Evolutionary conservation across 2,888 invertebrate species (phyloP).

Genomic region (Drosophila vallismaia): DNA sequence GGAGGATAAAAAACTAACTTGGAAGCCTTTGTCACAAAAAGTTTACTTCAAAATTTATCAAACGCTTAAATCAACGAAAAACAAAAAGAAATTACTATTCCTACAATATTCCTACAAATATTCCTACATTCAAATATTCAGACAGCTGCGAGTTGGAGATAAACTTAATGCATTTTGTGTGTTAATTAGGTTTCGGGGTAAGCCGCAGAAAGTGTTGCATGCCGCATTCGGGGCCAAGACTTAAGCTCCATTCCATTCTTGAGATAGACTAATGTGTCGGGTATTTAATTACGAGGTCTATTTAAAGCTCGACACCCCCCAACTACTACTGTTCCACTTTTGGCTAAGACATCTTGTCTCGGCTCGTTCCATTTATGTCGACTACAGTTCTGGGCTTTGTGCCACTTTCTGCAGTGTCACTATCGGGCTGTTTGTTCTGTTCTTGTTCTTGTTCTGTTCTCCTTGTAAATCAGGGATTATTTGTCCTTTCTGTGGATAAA

Average conservation of each 20-base stretch:
- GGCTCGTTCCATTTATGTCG: constrained; percentile 60
- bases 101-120: no score
- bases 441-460: constrained; percentile 11
- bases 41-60: constrained; percentile 8
- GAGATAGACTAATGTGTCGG: constrained; percentile 23
- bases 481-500: constrained; percentile 18
- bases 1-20: constrained; percentile 1
- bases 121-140: no score
- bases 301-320: constrained; percentile 20
- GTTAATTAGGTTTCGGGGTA: constrained; percentile 11
- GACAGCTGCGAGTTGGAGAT: not conserved
- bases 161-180: constrained; percentile 1
- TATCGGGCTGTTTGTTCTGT: constrained; percentile 28
- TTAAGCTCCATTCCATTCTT: constrained; percentile 16
- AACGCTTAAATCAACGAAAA: not conserved
- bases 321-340: constrained; percentile 30
- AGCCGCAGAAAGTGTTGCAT: not conserved
- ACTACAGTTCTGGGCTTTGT: constrained; percentile 38
- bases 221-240: not conserved
- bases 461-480: constrained; percentile 19
- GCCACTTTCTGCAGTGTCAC: constrained; percentile 53
- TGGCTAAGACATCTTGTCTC: constrained; percentile 45
- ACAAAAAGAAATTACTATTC: no score
- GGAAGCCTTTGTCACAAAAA: constrained; percentile 1
- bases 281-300: constrained; percentile 36